These are phyloP conservation scores for Platysteira castanea DNA, from an alignment of 2,113 vertebrate genomes.

Conservation along the genomic window DNA sequence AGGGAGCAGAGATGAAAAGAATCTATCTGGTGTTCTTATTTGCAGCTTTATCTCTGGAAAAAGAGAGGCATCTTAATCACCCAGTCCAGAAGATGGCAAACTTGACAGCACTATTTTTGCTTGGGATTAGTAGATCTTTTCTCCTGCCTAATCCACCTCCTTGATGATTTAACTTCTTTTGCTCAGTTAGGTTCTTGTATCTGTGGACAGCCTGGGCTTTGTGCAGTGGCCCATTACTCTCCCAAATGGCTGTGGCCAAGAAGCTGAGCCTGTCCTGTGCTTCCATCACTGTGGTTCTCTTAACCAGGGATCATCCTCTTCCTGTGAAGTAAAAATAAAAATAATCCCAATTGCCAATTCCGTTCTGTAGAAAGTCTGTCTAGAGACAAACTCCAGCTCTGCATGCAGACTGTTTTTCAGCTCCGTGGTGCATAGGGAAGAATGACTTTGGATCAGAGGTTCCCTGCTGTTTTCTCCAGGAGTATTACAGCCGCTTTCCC, in stretches of 20 bases:
- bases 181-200: background rate
- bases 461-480: background rate
- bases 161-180: background rate
- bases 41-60: background rate
- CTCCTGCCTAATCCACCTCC: background rate
- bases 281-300: background rate
- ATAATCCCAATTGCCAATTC: background rate
- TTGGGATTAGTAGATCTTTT: background rate
- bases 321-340: background rate
- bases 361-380: background rate
- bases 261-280: background rate
- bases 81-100: background rate
- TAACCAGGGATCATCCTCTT: background rate
- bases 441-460: background rate
- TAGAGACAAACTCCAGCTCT: background rate
- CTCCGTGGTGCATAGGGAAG: fast-evolving
- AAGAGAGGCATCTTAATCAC: background rate
- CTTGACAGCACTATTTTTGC: background rate
- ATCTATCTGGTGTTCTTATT: background rate
- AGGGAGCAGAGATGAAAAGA: background rate
- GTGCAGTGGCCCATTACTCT: background rate
- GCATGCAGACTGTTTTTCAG: background rate
- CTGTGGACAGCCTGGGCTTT: background rate
- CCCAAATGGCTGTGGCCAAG: background rate
- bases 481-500: background rate